A percentile compares a stretch with the other conserved stretches of the same genome.
These are phyloP conservation scores for Melanotaenia boesemani DNA, from an alignment of 2,797 vertebrate species.

Conservation along the genomic window DNA sequence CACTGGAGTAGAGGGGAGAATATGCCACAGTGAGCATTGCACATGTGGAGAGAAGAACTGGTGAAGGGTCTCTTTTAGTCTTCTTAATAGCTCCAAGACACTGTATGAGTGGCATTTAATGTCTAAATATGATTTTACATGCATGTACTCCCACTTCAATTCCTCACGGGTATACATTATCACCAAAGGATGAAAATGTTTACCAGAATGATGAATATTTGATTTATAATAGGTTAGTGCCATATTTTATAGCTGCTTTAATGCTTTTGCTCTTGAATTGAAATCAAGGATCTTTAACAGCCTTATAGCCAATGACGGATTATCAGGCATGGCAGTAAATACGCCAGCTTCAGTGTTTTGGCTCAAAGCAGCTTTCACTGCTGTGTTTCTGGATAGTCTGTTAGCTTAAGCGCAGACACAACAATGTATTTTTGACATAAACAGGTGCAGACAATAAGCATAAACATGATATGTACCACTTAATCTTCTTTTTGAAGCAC, in stretches of 20 bases:
- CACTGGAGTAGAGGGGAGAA: slow-evolving; percentile 71
- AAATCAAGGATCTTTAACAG: slow-evolving; percentile 41
- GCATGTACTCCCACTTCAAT: slow-evolving; percentile 41
- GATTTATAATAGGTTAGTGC: slow-evolving; percentile 53
- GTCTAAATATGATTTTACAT: slow-evolving; percentile 52
- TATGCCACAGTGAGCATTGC: slow-evolving; percentile 66
- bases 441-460: slow-evolving; percentile 13
- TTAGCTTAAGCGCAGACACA: slow-evolving; percentile 15
- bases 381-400: slow-evolving; percentile 6
- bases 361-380: slow-evolving; percentile 7
- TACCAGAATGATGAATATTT: slow-evolving; percentile 56
- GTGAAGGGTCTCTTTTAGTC: slow-evolving; percentile 77
- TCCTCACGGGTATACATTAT: slow-evolving; percentile 38
- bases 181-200: slow-evolving; percentile 54
- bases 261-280: slow-evolving; percentile 49
- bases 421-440: slow-evolving; percentile 15
- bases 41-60: slow-evolving; percentile 62
- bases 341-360: slow-evolving; percentile 16
- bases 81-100: slow-evolving; percentile 72
- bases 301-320: slow-evolving; percentile 31
- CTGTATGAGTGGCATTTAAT: slow-evolving; percentile 69
- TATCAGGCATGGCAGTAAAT: slow-evolving; percentile 33
- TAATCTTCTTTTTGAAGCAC: slow-evolving; percentile 19
- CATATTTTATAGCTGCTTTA: slow-evolving; percentile 25
- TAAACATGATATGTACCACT: slow-evolving; percentile 28